phyloP scores from a whole-genome alignment of 2,797 vertebrate species.

The Periparus ater region DNA sequence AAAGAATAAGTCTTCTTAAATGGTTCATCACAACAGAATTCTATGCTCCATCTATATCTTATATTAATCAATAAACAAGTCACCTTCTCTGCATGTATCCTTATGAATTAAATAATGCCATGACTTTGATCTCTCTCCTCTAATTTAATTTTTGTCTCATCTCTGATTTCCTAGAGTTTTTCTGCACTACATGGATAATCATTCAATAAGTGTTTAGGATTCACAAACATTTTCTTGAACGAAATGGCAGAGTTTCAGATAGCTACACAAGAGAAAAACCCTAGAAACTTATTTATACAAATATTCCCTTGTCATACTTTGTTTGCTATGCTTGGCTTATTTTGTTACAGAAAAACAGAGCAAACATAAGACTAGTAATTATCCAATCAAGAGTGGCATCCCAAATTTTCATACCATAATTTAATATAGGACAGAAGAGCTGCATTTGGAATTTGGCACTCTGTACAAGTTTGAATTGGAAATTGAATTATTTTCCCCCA shows the following conservation, averaged over 20 bases:
- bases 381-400: neutral
- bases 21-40: neutral
- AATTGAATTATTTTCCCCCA: neutral
- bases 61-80: neutral
- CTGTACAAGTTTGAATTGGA: neutral
- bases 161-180: neutral
- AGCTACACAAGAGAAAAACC: neutral
- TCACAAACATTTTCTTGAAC: neutral
- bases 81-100: neutral
- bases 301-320: neutral
- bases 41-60: neutral
- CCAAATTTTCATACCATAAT: neutral
- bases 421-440: neutral
- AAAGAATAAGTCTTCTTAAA: neutral
- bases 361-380: neutral
- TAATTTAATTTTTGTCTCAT: neutral
- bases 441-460: neutral
- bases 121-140: neutral
- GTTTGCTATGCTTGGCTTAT: neutral
- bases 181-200: neutral
- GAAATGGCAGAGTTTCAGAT: neutral
- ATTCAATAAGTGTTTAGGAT: neutral
- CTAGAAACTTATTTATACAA: neutral
- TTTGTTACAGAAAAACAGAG: neutral
- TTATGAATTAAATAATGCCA: neutral